Evolutionary conservation across 2,888 invertebrate species (phyloP).

Genomic region (Villa cingulata): DNA sequence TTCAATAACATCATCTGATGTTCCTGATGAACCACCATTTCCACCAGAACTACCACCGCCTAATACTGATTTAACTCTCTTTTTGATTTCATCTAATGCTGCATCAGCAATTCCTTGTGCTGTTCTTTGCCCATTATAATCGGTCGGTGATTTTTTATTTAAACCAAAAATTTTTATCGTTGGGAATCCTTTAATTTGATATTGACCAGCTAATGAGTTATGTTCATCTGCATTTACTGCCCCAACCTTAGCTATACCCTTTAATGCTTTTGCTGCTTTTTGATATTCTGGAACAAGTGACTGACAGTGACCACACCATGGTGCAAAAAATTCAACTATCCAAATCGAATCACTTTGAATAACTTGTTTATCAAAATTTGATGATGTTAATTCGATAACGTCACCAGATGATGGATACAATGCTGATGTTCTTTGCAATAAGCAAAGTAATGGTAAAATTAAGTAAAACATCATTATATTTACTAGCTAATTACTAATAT

Average conservation of each 20-base stretch:
- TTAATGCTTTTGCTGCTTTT: constrained; percentile 83
- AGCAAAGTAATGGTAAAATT: not conserved
- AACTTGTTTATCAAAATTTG: constrained; percentile 77
- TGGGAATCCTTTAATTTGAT: constrained; percentile 82
- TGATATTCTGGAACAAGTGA: constrained; percentile 83
- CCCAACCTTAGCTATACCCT: constrained; percentile 90
- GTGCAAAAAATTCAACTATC: constrained; percentile 79
- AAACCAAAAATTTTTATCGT: constrained; percentile 88
- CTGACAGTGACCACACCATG: constrained; percentile 92
- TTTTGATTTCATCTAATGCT: constrained; percentile 62
- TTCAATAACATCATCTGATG: constrained; percentile 55
- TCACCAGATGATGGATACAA: constrained; percentile 58
- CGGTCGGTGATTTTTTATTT: constrained; percentile 68
- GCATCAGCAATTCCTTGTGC: constrained; percentile 78
- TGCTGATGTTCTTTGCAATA: constrained; percentile 21
- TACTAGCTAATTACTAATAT: no score
- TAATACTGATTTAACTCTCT: constrained; percentile 55
- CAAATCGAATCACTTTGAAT: constrained; percentile 74
- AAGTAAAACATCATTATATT: not conserved
- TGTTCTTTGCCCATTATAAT: constrained; percentile 72
- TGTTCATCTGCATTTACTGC: constrained; percentile 88
- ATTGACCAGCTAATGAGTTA: constrained; percentile 63
- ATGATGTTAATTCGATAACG: constrained; percentile 73
- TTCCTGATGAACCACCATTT: constrained; percentile 2
- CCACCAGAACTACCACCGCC: constrained; percentile 40